Conservation (phyloP, 2,888 invertebrate species). For the Electrophaes corylata region DNA sequence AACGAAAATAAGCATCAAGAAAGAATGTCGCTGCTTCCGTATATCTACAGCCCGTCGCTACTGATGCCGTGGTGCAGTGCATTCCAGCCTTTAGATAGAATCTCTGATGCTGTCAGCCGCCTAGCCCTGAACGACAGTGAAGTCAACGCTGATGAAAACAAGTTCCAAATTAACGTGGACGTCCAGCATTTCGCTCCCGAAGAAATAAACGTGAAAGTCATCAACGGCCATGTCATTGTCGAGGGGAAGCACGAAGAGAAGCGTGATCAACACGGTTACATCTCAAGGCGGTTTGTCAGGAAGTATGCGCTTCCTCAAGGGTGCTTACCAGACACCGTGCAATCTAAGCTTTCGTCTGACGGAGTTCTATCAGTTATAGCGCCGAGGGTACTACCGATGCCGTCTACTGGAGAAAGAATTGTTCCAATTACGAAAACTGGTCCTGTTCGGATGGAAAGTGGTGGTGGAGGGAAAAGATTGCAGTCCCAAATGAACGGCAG, state of each 20-base stretch:
- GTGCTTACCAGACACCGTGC: constrained; percentile 88
- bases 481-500: neutral
- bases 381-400: constrained; percentile 78
- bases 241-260: constrained; percentile 92
- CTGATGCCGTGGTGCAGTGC: neutral
- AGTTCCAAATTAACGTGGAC: constrained; percentile 88
- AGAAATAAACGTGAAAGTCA: constrained; percentile 90
- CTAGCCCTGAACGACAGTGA: constrained; percentile 72
- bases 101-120: constrained; percentile 62
- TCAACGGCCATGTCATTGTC: constrained; percentile 86
- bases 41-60: constrained; percentile 29
- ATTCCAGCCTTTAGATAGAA: constrained; percentile 59
- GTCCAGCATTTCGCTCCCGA: constrained; percentile 91
- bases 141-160: constrained; percentile 78
- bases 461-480: neutral
- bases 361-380: constrained; percentile 90
- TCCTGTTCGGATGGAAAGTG: constrained; percentile 70
- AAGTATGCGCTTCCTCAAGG: constrained; percentile 89
- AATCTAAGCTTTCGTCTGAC: constrained; percentile 90
- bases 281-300: constrained; percentile 89
- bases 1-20: constrained; percentile 37
- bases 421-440: constrained; percentile 86
- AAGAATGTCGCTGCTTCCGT: constrained; percentile 68
- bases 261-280: constrained; percentile 88
- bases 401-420: constrained; percentile 79